Evolutionary conservation across 2,113 vertebrate species (phyloP).

Genomic region (Columba janthina): DNA sequence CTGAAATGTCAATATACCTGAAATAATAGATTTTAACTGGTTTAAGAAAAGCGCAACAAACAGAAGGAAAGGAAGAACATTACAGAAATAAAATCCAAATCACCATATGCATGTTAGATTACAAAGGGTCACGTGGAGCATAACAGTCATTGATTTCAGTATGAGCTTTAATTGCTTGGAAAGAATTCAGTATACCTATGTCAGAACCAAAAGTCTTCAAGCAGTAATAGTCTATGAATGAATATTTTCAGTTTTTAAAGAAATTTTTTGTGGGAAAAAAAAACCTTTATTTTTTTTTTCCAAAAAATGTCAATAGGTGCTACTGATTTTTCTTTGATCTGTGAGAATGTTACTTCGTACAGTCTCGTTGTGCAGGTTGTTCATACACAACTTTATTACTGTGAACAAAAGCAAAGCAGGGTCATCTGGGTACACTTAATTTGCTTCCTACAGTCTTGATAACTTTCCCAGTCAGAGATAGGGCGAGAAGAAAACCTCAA

Average conservation of each 20-base stretch:
- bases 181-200: background rate
- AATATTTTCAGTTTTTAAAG: background rate
- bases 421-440: background rate
- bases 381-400: background rate
- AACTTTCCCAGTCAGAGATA: background rate
- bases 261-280: background rate
- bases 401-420: background rate
- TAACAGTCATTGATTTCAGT: background rate
- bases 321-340: background rate
- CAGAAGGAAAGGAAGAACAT: background rate
- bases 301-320: background rate
- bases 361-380: background rate
- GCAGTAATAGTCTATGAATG: background rate
- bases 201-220: background rate
- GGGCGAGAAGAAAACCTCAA: background rate
- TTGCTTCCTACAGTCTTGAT: background rate
- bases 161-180: background rate
- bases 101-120: background rate
- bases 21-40: background rate
- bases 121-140: background rate
- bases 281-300: accelerated
- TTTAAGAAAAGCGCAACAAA: background rate
- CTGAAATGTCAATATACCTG: too few species aligned
- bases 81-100: background rate
- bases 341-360: background rate